A percentile compares a stretch with the other conserved stretches of the same genome.
Evolutionary conservation across 2,888 invertebrate species (phyloP).

Genomic region (Drosophila lutescens): DNA sequence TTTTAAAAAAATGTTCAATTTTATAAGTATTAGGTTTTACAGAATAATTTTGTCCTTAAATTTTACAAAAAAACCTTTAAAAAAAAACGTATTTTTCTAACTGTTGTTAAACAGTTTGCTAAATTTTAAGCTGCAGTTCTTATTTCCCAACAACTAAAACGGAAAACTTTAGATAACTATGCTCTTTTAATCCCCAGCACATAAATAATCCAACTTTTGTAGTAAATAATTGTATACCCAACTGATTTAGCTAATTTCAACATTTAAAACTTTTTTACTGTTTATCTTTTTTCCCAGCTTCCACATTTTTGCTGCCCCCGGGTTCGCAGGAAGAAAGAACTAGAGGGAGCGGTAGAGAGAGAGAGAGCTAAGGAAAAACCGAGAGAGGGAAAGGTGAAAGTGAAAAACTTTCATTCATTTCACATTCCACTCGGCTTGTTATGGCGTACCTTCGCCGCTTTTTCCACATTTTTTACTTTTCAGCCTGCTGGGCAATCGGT

Average conservation of each 20-base stretch:
- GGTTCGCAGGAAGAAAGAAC: neutral
- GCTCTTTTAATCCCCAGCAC: neutral
- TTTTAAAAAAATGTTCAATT: too few relatives aligned
- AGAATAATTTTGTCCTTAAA: too few relatives aligned
- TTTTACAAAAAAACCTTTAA: too few relatives aligned
- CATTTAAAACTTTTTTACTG: constrained; percentile 29
- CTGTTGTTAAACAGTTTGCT: too few relatives aligned
- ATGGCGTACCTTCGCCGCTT: neutral
- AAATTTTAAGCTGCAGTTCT: too few relatives aligned
- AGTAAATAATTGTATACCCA: neutral
- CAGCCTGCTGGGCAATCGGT: constrained; percentile 57
- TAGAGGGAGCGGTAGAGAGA: constrained; percentile 1
- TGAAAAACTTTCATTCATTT: constrained; percentile 53
- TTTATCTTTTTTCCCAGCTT: constrained; percentile 5
- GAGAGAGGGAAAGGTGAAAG: constrained; percentile 27
- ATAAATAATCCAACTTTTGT: constrained; percentile 7
- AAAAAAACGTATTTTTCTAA: too few relatives aligned
- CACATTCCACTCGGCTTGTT: constrained; percentile 13
- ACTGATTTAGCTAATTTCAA: constrained; percentile 14
- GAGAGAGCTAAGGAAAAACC: neutral
- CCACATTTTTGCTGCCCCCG: constrained; percentile 12
- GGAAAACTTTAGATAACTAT: neutral
- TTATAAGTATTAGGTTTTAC: too few relatives aligned
- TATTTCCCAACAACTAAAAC: neutral
- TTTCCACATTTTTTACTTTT: constrained; percentile 28